Evolutionary conservation across 23 tunicate genomes (phyloP), one percentile per base, ranked within the genome.

Genomic region (Trididemnum nubilum): DNA sequence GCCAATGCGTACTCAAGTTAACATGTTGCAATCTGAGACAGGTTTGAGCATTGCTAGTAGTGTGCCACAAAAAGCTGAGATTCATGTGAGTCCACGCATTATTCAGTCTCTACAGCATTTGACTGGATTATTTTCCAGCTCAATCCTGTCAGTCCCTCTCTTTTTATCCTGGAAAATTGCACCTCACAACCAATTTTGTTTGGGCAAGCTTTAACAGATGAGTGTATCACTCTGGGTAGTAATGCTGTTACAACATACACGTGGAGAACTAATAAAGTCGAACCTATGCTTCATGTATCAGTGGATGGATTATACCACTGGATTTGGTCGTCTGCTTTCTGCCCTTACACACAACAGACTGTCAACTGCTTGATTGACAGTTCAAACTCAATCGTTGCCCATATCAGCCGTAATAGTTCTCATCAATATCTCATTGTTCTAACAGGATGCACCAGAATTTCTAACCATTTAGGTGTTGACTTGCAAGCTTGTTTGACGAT

Each of bases 201-300:
- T 66, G 93, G 93, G 7, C 93, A 88, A 76, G 79, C 83, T 36
- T 29, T 82, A 26, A 88, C 87, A 0, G 87, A 82, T 88, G 93
- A 88, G 54, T 88, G 86, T 65, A 34, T 88, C 1, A 63, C 27
- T 21, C 26, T 88, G 19, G 5, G 32, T 19, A 71, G 88, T 27
- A 34, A 30, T n/a, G 37, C 38, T 1, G 29, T 23, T 12, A 4
- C n/a, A 57, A 3, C 34, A 50, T 88, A 88, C 49, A 26, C 50
- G 27, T 88, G 86, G 93, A 49, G 83, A 57, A 65, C 74, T 1
- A 50, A 67, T 52, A 76, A 69, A 65, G 24, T 54, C 31, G 83
- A 76, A 1, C 82, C 82, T 19, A 88, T 51, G 44, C 52, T 88
- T 19, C 93, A 82, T 70, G 51, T 88, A 0, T 58, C 91, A 5